These are phyloP conservation scores for Drosophila glabriapex DNA, from an alignment of 2,888 invertebrate genomes.

Conservation along the genomic window DNA sequence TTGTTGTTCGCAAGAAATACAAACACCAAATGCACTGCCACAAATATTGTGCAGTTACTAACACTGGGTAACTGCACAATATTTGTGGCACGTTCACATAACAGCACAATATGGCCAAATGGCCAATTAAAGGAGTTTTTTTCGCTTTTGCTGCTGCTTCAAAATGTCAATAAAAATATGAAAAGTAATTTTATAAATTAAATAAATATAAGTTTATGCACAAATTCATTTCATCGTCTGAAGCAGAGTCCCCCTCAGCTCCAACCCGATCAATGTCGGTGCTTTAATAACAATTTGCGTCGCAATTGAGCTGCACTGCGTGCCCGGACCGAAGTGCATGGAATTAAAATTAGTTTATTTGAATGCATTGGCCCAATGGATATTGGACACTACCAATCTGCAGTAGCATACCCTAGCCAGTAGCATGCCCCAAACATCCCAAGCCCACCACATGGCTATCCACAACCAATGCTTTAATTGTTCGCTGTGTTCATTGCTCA, in stretches of 20 bases:
- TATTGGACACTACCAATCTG: conserved; percentile 37
- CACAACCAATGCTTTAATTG: conserved; percentile 35
- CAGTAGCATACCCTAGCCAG: not conserved
- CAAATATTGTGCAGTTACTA: conserved; percentile 10
- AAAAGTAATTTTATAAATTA: conserved; percentile 48
- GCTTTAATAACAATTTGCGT: conserved; percentile 52
- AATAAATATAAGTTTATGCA: conserved; percentile 38
- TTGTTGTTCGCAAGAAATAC: conserved; percentile 6
- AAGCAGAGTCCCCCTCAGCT: not conserved
- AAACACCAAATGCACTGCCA: conserved; percentile 5
- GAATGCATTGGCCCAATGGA: conserved; percentile 54
- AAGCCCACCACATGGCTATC: not conserved
- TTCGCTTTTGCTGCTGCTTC: conserved; percentile 17
- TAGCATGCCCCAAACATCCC: not conserved
- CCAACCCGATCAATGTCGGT: not conserved
- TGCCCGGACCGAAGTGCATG: conserved; percentile 61
- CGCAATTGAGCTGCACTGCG: conserved; percentile 75
- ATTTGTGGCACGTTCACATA: conserved; percentile 32
- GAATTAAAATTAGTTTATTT: conserved; percentile 80
- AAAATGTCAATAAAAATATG: conserved; percentile 36
- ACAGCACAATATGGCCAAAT: conserved; percentile 57
- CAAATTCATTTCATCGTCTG: conserved; percentile 8
- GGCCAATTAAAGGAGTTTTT: conserved; percentile 21
- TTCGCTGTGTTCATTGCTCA: conserved; percentile 58
- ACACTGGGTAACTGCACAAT: too few relatives aligned